phyloP scores from a whole-genome alignment of 2,113 vertebrate species.

The Cephalopholis sonnerati region DNA sequence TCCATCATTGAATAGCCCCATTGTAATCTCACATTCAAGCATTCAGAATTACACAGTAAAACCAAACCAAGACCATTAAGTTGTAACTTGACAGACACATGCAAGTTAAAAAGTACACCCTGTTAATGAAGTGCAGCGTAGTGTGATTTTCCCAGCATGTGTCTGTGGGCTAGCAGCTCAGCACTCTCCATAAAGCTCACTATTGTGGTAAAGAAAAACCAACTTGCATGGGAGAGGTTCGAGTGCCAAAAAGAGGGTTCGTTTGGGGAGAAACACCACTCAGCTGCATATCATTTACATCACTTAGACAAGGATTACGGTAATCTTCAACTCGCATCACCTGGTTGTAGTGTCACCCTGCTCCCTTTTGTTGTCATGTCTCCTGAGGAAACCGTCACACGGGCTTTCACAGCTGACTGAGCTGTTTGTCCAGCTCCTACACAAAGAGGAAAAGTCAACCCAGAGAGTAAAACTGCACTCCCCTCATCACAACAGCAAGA shows the following conservation, averaged over 20 bases:
- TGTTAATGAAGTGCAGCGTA: conserved; percentile 44
- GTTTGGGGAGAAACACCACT: conserved; percentile 13
- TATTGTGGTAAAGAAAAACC: conserved; percentile 2
- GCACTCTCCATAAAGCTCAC: background rate
- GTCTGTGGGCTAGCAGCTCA: conserved; percentile 12
- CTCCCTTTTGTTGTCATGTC: conserved; percentile 23
- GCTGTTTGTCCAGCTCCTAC: conserved; percentile 50
- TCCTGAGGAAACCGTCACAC: conserved; percentile 59
- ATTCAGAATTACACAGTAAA: conserved; percentile 9
- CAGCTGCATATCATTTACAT: conserved; percentile 43
- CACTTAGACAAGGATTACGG: conserved; percentile 20
- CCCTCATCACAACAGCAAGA: conserved; percentile 58
- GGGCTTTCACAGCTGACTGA: conserved; percentile 73
- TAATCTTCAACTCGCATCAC: conserved; percentile 50
- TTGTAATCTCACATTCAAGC: conserved; percentile 23
- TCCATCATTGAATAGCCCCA: background rate
- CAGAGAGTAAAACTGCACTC: conserved; percentile 37
- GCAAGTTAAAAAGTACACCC: conserved; percentile 28
- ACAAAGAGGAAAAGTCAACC: conserved; percentile 54
- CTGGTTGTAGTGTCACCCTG: conserved; percentile 19
- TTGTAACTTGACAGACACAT: conserved; percentile 16
- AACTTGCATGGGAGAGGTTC: conserved; percentile 5
- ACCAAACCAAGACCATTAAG: background rate
- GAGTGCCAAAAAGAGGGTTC: conserved; percentile 17
- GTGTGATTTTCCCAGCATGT: conserved; percentile 38